A percentile compares a stretch with the other conserved stretches of the same genome.
phyloP scores from a whole-genome alignment of 2,113 vertebrate genomes.

The Scomber colias region DNA sequence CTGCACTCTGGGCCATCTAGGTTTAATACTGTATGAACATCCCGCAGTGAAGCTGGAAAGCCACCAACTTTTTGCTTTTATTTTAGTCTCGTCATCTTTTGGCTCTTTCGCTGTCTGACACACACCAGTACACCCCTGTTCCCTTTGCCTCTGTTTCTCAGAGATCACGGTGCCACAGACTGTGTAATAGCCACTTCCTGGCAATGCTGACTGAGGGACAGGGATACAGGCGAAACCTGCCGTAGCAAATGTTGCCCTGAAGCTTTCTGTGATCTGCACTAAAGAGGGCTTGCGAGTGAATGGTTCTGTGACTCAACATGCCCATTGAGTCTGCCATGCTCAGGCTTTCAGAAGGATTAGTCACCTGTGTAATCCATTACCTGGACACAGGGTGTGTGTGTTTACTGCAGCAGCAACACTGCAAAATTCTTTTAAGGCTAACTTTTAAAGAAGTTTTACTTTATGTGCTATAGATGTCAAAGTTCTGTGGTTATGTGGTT shows the following conservation, averaged over 20 bases:
- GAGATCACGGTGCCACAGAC: conserved; percentile 43
- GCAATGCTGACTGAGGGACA: conserved; percentile 5
- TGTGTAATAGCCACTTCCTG: conserved; percentile 64
- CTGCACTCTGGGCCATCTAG: conserved; percentile 56
- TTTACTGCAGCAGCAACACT: background rate
- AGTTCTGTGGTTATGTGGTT: conserved; percentile 30
- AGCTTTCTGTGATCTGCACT: conserved; percentile 51
- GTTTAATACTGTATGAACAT: conserved; percentile 61
- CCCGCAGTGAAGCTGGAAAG: conserved; percentile 60
- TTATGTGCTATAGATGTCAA: conserved; percentile 38
- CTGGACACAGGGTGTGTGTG: background rate
- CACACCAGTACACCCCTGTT: conserved; percentile 27
- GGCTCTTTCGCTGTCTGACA: conserved; percentile 27
- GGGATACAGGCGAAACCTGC: conserved; percentile 32
- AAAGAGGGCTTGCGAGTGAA: conserved; percentile 44
- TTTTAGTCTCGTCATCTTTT: conserved; percentile 49
- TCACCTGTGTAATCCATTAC: conserved; percentile 29
- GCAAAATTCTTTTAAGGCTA: conserved; percentile 20
- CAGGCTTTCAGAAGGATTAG: conserved; percentile 29
- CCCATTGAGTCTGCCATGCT: background rate
- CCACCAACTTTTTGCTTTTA: conserved; percentile 59
- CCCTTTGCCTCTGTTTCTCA: conserved; percentile 21
- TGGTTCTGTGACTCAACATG: conserved; percentile 38
- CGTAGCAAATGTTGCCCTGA: conserved; percentile 43
- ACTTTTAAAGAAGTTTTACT: conserved; percentile 56